A percentile compares a stretch with the other conserved stretches of the same genome.
These are phyloP conservation scores for Caerostris darwini DNA, from an alignment of 1,140 invertebrate genomes.

Conservation along the genomic window DNA sequence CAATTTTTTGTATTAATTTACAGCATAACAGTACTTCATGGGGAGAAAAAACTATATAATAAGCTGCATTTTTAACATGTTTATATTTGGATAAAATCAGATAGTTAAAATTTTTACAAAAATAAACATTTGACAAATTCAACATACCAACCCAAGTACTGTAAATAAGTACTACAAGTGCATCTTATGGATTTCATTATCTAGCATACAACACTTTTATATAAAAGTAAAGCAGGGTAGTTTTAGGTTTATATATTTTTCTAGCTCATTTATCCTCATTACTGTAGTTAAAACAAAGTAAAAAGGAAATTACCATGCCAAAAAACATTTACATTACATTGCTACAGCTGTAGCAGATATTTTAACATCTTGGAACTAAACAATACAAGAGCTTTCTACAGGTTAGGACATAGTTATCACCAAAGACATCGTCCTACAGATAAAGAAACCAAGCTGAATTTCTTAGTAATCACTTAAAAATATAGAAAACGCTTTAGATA, in stretches of 20 bases:
- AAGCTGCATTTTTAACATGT: no score
- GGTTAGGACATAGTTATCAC: slow-evolving; percentile 53
- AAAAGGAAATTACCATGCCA: slow-evolving; percentile 37
- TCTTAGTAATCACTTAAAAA: neutral
- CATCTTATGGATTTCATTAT: no score
- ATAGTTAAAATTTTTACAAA: no score
- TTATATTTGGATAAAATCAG: no score
- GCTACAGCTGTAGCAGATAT: slow-evolving; percentile 19
- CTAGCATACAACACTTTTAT: no score
- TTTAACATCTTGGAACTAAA: slow-evolving; percentile 34
- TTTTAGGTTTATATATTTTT: no score
- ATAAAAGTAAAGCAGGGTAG: neutral
- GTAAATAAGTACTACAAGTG: no score
- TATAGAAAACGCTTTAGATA: neutral
- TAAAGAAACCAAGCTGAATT: slow-evolving; percentile 33
- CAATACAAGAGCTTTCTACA: slow-evolving; percentile 62
- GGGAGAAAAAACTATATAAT: no score
- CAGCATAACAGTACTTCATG: no score
- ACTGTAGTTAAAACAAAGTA: slow-evolving; percentile 1
- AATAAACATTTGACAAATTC: no score
- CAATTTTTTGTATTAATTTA: neutral
- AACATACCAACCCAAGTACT: no score
- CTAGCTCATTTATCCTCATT: neutral
- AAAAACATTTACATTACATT: slow-evolving; percentile 29
- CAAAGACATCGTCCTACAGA: slow-evolving; percentile 48